Base-by-base conservation (phyloP, 2,888 invertebrate species). In the Hypercompe scribonia region DNA sequence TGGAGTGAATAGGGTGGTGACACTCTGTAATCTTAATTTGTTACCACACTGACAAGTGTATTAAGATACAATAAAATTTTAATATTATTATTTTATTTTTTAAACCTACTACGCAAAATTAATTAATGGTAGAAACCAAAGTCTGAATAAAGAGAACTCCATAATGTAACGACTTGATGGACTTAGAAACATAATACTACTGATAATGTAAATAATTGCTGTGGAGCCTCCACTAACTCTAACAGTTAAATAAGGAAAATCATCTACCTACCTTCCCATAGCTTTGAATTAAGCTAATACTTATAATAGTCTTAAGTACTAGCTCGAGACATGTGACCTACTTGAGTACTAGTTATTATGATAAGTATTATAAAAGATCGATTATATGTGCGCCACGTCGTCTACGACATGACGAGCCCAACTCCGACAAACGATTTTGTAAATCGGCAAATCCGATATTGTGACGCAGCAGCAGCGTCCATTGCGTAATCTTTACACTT, bases 321-420 rank as follows among this genome's bases (percentile, higher is more conserved):
- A 74, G 54, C 81, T 71, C 65, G 75, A 50, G 46, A 65, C 61
- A 73, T 74, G 65, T 76, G 83, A 78, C 78, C 81, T 79, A 77
- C 68, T n/a, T n/a, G n/a, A n/a, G n/a, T n/a, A n/a, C n/a, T n/a
- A n/a, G 71, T 80, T 65, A 69, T 78, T 69, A 69, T 80, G 74
- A 4, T 13, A 66, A 42, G 21, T 39, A 31, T 42, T 11, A 65
- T 82, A 65, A 33, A 72, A 73, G 71, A 81, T 82, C 81, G 83
- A 82, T 83, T 74, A 71, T 34, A 70, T 63, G 73, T 65, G 68
- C 72, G 81, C 81, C 81, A 73, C 72, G 78, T 79, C 54, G 83
- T 83, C 83, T 83, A 74, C 66, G 79, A 76, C 70, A 42, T 74
- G 67, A 50, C 65, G 75, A 71, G 28, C 65, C 67, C 63, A 61